A percentile compares a stretch with the other conserved stretches of the same genome.
These are phyloP conservation scores for Homarus americanus DNA, from an alignment of 1,140 invertebrate genomes.

Conservation along the genomic window DNA sequence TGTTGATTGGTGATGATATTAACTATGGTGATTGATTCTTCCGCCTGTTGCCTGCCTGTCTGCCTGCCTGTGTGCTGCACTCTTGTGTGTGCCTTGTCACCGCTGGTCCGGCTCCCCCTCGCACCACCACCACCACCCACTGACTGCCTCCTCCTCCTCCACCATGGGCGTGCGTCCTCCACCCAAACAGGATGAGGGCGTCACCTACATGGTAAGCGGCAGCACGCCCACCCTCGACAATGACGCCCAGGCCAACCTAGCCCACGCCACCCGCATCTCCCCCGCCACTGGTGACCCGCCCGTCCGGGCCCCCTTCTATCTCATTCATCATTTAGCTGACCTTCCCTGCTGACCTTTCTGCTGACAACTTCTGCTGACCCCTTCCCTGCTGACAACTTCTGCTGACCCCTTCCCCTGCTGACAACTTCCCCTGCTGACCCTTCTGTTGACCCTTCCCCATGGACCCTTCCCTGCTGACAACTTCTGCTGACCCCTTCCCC, in stretches of 20 bases:
- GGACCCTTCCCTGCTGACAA: neutral
- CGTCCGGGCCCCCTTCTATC: neutral
- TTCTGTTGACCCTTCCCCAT: neutral
- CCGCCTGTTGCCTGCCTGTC: constrained; percentile 17
- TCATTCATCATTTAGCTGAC: neutral
- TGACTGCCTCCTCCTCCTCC: neutral
- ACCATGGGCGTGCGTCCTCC: neutral
- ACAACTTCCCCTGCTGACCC: neutral
- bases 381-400: neutral
- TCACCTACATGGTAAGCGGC: constrained; percentile 75
- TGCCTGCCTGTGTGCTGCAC: constrained; percentile 21
- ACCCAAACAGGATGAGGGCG: constrained; percentile 71
- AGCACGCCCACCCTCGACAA: constrained; percentile 75
- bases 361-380: neutral
- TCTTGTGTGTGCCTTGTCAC: constrained; percentile 10
- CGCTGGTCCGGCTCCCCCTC: neutral
- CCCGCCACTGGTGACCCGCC: constrained; percentile 88
- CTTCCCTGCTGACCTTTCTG: neutral
- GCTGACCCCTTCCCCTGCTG: neutral
- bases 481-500: neutral
- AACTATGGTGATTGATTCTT: neutral
- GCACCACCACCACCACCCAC: no score
- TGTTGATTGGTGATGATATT: neutral
- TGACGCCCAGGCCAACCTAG: constrained; percentile 83
- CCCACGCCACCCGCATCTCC: constrained; percentile 91